These are phyloP conservation scores for Xyliphius kryptos DNA, from an alignment of 2,113 vertebrate genomes.

Conservation along the genomic window DNA sequence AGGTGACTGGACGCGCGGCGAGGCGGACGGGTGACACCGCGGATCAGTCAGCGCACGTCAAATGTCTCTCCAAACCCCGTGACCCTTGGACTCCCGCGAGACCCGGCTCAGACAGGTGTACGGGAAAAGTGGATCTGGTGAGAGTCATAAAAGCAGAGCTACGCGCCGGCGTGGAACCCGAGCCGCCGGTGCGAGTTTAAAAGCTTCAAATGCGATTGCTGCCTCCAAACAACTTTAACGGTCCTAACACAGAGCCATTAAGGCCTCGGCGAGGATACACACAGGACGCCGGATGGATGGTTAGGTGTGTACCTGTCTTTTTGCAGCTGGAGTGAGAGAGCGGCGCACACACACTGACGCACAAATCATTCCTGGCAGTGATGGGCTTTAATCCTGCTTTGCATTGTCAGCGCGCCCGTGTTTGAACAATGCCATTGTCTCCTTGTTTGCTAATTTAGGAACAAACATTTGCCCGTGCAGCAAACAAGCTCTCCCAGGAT, in stretches of 20 bases:
- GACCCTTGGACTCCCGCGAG: neutral
- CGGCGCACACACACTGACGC: neutral
- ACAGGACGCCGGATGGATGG: slow-evolving; percentile 4
- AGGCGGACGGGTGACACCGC: neutral
- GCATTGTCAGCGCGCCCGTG: slow-evolving; percentile 72
- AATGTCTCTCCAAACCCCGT: neutral
- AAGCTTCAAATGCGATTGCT: slow-evolving; percentile 38
- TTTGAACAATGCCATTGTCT: slow-evolving; percentile 91
- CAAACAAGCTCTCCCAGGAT: slow-evolving; percentile 90
- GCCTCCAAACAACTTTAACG: slow-evolving; percentile 28
- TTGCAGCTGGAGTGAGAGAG: slow-evolving; percentile 10
- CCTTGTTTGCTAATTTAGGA: slow-evolving; percentile 94
- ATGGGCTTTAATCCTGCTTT: slow-evolving; percentile 62
- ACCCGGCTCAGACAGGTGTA: slow-evolving; percentile 11
- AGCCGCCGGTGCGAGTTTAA: slow-evolving; percentile 31
- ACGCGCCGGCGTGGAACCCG: slow-evolving; percentile 29
- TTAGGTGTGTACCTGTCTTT: slow-evolving; percentile 6
- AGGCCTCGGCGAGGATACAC: slow-evolving; percentile 18
- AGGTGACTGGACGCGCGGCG: neutral
- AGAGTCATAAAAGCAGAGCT: slow-evolving; percentile 31
- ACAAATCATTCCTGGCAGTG: slow-evolving; percentile 34
- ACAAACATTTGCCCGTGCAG: too few relatives aligned
- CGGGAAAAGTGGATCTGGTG: slow-evolving; percentile 8
- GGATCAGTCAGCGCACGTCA: neutral
- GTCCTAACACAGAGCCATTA: slow-evolving; percentile 35